Evolutionary conservation across 2,113 vertebrate species (phyloP).

Genomic region (Dryoscopus gambensis): DNA sequence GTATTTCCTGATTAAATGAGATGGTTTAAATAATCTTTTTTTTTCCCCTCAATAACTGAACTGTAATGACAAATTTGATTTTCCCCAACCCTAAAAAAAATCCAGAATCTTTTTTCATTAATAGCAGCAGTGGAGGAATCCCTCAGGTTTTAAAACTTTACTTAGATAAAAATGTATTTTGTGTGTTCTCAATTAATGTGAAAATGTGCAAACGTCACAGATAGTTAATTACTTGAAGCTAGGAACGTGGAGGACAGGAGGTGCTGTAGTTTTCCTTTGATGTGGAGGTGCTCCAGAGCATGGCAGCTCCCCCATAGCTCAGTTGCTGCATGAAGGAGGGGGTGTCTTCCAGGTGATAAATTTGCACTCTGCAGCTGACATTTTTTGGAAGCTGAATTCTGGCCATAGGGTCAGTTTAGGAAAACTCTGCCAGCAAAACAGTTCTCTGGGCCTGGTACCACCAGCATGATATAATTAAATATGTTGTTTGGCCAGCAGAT

Average conservation of each 20-base stretch:
- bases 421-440: not conserved
- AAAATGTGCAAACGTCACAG: conserved; percentile 4
- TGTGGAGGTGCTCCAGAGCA: not conserved
- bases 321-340: not conserved
- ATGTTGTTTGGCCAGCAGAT: conserved; percentile 1
- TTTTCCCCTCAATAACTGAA: not conserved
- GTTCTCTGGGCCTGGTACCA: conserved; percentile 39
- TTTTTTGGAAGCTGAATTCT: conserved; percentile 2
- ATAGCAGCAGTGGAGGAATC: not conserved
- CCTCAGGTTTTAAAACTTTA: not conserved
- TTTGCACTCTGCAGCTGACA: not conserved
- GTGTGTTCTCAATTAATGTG: not conserved
- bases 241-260: not conserved
- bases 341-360: conserved; percentile 9
- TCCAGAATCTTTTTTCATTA: not conserved
- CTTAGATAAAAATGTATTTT: not conserved
- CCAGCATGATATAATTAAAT: conserved; percentile 21
- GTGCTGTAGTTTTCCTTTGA: not conserved
- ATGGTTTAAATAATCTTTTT: not conserved
- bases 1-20: not conserved
- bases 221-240: conserved; percentile 3
- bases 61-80: not conserved
- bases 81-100: not conserved
- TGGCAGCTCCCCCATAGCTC: not conserved
- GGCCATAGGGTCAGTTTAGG: not conserved